Percentiles rank a stretch among this genome's conserved stretches.
Conservation (phyloP, 2,797 vertebrate genomes). For the Antrozous pallidus region DNA sequence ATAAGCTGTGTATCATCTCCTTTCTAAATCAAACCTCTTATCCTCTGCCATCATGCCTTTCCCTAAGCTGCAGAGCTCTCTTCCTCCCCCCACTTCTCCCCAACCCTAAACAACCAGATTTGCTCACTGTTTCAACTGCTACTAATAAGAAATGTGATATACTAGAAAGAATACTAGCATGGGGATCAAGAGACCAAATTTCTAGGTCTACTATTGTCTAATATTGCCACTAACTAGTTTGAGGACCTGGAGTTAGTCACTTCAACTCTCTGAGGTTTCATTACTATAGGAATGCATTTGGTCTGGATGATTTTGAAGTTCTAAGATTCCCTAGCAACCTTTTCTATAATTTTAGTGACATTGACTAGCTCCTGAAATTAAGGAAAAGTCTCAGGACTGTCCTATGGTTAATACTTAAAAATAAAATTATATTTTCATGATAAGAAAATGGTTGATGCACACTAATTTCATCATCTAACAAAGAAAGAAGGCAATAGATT, state of each 20-base stretch:
- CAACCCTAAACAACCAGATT: not conserved
- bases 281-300: not conserved
- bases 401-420: not conserved
- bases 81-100: not conserved
- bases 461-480: conserved; percentile 39
- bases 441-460: not conserved
- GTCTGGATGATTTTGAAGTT: not conserved
- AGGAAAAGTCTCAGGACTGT: not conserved
- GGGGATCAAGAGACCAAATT: not conserved
- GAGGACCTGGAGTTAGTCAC: not conserved
- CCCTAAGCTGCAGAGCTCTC: not conserved
- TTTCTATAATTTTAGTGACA: not conserved
- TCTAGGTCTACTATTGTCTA: not conserved
- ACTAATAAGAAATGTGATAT: not conserved
- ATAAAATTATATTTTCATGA: conserved; percentile 43
- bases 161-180: not conserved
- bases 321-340: not conserved
- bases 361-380: conserved; percentile 6
- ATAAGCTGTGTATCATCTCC: not conserved
- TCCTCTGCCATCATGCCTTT: not conserved
- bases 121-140: not conserved
- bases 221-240: not conserved
- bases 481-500: conserved; percentile 37
- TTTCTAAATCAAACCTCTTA: not conserved
- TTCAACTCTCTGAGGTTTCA: not conserved